Percentiles rank a stretch among this genome's conserved stretches.
phyloP scores from a whole-genome alignment of 2,797 vertebrate genomes.

The Varecia variegata region DNA sequence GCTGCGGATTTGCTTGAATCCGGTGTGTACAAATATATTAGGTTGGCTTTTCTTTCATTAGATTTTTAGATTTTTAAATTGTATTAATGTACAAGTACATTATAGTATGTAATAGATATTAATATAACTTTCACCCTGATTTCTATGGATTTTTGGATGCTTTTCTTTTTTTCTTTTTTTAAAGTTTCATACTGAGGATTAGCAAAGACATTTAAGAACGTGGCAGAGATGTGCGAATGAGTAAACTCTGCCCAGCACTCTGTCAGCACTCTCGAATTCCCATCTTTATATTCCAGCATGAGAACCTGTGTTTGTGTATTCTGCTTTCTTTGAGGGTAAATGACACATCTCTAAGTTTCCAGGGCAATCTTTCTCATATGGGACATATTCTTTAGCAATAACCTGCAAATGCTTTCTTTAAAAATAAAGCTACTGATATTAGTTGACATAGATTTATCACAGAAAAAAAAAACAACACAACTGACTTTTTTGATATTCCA shows the following conservation, averaged over 20 bases:
- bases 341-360: neutral
- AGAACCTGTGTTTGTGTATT: neutral
- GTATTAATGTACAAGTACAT: neutral
- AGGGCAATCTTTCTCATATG: neutral
- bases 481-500: neutral
- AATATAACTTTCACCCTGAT: neutral
- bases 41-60: neutral
- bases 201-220: constrained; percentile 32
- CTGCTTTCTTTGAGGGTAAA: neutral
- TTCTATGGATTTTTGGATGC: constrained; percentile 27
- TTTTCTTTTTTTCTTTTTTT: neutral
- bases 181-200: neutral
- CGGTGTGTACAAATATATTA: neutral
- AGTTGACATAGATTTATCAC: neutral
- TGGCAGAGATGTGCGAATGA: neutral
- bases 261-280: neutral
- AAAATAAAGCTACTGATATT: neutral
- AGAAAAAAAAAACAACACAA: neutral
- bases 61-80: neutral
- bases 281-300: neutral
- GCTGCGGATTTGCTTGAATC: neutral
- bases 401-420: neutral
- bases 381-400: neutral
- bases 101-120: neutral
- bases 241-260: neutral